Conservation (phyloP, 2,113 vertebrate genomes). For the Dicaeum eximium region DNA sequence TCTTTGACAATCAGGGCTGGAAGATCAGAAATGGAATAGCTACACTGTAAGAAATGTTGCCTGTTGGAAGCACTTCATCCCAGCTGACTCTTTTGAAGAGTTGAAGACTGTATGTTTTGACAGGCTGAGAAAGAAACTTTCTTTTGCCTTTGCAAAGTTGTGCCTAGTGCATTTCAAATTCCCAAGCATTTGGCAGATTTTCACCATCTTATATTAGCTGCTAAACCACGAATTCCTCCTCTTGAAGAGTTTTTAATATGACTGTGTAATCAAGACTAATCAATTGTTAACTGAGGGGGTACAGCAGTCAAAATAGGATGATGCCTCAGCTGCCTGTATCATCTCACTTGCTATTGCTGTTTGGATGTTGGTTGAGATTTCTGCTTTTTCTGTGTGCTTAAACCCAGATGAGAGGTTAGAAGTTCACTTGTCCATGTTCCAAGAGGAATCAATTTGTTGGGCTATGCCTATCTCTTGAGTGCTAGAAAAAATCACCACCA, state of each 20-base stretch:
- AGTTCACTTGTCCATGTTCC: neutral
- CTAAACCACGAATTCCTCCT: neutral
- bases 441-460: neutral
- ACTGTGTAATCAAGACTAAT: neutral
- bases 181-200: neutral
- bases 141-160: slow-evolving; percentile 11
- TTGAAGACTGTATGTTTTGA: neutral
- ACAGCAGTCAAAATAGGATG: neutral
- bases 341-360: neutral
- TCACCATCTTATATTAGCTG: neutral
- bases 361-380: neutral
- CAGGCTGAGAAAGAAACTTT: neutral
- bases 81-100: neutral
- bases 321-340: neutral
- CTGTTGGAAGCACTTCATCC: neutral
- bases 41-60: neutral
- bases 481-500: neutral
- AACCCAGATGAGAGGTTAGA: neutral
- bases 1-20: neutral
- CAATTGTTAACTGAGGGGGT: neutral
- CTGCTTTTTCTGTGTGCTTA: neutral
- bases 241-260: neutral
- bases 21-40: neutral
- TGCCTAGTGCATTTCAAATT: slow-evolving; percentile 25
- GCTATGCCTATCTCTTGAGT: neutral